Evolutionary conservation across 2,888 invertebrate species (phyloP).

Genomic region (Cataglyphis livida): DNA sequence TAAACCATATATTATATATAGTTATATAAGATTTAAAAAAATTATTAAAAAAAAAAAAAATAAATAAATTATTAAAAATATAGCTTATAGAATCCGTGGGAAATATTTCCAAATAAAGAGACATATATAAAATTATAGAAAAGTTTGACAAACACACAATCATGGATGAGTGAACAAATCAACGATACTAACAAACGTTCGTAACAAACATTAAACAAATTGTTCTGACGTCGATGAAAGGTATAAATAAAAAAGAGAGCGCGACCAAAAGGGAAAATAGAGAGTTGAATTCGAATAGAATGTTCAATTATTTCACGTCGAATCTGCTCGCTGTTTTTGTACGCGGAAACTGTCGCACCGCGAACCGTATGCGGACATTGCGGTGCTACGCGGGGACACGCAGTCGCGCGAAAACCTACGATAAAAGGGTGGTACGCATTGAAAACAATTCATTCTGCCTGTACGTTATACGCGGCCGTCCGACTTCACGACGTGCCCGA

Average conservation of each 20-base stretch:
- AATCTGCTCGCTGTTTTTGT: slow-evolving; percentile 51
- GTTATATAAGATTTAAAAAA: background rate
- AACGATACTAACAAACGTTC: slow-evolving; percentile 37
- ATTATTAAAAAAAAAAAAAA: background rate
- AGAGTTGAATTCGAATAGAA: slow-evolving; percentile 42
- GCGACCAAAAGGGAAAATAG: background rate
- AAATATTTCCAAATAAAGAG: background rate
- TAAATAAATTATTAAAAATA: too few relatives aligned
- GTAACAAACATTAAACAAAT: slow-evolving; percentile 12
- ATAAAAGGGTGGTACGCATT: slow-evolving; percentile 50
- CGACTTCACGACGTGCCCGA: slow-evolving; percentile 38
- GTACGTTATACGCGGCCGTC: slow-evolving; percentile 29
- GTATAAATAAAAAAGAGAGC: background rate
- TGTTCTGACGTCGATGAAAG: slow-evolving; percentile 28
- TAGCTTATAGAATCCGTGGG: too few relatives aligned
- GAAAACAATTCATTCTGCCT: slow-evolving; percentile 49
- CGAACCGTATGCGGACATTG: slow-evolving; percentile 22
- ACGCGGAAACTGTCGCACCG: slow-evolving; percentile 29
- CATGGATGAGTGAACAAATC: background rate
- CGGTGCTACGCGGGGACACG: slow-evolving; percentile 17
- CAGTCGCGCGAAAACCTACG: slow-evolving; percentile 51
- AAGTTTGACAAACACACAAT: background rate
- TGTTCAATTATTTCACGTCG: slow-evolving; percentile 61
- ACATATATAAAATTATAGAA: background rate
- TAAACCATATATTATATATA: background rate